These are phyloP conservation scores for Sarcophaga peregrina DNA, from an alignment of 1,140 invertebrate genomes.

Conservation along the genomic window DNA sequence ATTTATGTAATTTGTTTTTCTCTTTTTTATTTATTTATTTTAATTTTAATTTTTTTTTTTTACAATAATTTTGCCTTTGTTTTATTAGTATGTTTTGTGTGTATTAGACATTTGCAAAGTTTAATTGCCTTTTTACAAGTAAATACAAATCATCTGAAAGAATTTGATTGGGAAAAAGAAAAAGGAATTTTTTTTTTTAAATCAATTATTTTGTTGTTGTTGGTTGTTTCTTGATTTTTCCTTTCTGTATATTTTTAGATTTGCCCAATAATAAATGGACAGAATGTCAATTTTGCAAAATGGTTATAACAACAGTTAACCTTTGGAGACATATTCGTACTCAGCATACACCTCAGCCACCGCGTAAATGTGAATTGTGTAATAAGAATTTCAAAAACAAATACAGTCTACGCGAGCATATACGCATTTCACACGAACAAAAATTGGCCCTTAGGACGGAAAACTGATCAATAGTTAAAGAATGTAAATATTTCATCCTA, in stretches of 20 bases:
- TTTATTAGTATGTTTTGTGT: constrained; percentile 4
- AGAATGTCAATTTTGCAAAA: constrained; percentile 68
- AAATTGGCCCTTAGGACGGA: constrained; percentile 62
- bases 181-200: not conserved
- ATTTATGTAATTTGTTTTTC: constrained; percentile 34
- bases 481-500: constrained; percentile 52
- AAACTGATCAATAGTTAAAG: constrained; percentile 55
- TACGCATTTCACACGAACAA: constrained; percentile 65
- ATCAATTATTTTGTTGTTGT: constrained; percentile 28
- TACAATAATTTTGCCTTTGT: constrained; percentile 39
- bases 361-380: constrained; percentile 65
- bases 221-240: constrained; percentile 39
- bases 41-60: no score
- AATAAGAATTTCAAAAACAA: constrained; percentile 67
- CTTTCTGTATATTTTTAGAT: constrained; percentile 67
- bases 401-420: constrained; percentile 65
- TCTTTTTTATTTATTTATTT: constrained; percentile 29
- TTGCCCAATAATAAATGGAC: constrained; percentile 67
- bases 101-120: not conserved
- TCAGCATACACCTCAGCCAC: constrained; percentile 66
- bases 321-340: constrained; percentile 68
- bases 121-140: not conserved
- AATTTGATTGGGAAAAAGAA: not conserved
- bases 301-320: constrained; percentile 67
- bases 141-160: not conserved